Base-by-base conservation (phyloP, 2,888 invertebrate species). In the Drosophila ezoana region DNA sequence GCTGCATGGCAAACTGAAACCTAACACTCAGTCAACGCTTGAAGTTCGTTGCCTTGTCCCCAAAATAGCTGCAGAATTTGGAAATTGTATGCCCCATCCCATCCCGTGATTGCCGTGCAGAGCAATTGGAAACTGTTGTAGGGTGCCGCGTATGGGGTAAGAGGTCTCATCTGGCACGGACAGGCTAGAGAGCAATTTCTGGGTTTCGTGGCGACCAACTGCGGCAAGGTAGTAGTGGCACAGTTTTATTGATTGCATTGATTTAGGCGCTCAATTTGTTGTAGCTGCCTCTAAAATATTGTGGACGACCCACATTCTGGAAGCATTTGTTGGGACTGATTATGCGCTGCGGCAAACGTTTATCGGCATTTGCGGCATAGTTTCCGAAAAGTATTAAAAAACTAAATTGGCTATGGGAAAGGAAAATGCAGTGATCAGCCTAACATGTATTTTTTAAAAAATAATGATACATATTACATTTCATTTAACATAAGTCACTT, bases 201-300 rank as follows among this genome's bases (percentile, higher is more conserved):
- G 32, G 32, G 45, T 65, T 53, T 54, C 41, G 28, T 45, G 18
- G 49, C 38, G 40, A 40, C 20, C 44, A 20, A 49, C 52, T 37
- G 47, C n/a, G 23, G 20, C 43, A n/a, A 66, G 63, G 61, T 69
- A 5, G 23, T 5, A 5, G 66, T 54, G 65, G 48, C 61, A 51
- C 57, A 63, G 44, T 69, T 78, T 81, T 81, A 87, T 84, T 79
- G 87, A 82, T 81, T 87, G 85, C 81, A 79, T 84, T 84, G 81
- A 82, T 82, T 82, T 87, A 70, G 57, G 61, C 53, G 61, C 61
- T 51, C 65, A 79, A 69, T 70, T 81, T 70, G 59, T 72, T 70
- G 62, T 41, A 65, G 49, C 41, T 35, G 2, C 33, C 20, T 20
- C 49, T 35, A 44, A 69, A 61, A 44, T 64, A 57, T 45, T 76